Conservation (phyloP, 2,888 invertebrate genomes). For the Pollenia amentaria region DNA sequence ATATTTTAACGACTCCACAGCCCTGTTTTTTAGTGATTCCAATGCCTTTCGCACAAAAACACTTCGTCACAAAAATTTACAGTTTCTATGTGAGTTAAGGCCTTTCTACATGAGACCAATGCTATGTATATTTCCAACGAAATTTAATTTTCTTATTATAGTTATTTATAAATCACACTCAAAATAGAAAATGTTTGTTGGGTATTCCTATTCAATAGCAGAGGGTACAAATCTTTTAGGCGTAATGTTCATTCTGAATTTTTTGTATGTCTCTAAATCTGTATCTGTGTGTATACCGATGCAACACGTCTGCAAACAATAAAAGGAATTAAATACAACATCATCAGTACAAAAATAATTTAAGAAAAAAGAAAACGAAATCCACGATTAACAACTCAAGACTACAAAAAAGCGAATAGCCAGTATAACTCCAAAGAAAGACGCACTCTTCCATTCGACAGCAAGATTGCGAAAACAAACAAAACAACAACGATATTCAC, state of each 20-base stretch:
- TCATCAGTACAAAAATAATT: conserved; percentile 26
- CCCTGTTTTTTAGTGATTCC: no score
- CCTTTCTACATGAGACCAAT: no score
- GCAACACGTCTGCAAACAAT: conserved; percentile 62
- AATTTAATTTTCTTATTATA: no score
- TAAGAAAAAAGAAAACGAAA: conserved; percentile 44
- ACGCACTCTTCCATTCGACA: conserved; percentile 44
- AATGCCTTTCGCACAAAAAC: no score
- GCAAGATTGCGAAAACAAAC: conserved; percentile 65
- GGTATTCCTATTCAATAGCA: background rate
- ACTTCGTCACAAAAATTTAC: no score
- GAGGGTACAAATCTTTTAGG: conserved; percentile 27
- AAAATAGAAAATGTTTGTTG: no score
- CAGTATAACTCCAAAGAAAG: conserved; percentile 58
- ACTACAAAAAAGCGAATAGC: conserved; percentile 56
- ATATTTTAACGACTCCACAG: no score
- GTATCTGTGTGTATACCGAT: conserved; percentile 36
- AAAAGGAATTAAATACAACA: conserved; percentile 59
- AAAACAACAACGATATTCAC: conserved; percentile 44
- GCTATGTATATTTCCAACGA: no score
- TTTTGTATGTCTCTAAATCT: background rate
- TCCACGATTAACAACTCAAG: conserved; percentile 64
- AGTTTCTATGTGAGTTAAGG: no score
- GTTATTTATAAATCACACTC: no score
- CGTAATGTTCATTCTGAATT: conserved; percentile 39